Percentiles rank a stretch among this genome's conserved stretches.
Conservation (phyloP, 2,797 vertebrate genomes). For the Chaunax sp. region DNA sequence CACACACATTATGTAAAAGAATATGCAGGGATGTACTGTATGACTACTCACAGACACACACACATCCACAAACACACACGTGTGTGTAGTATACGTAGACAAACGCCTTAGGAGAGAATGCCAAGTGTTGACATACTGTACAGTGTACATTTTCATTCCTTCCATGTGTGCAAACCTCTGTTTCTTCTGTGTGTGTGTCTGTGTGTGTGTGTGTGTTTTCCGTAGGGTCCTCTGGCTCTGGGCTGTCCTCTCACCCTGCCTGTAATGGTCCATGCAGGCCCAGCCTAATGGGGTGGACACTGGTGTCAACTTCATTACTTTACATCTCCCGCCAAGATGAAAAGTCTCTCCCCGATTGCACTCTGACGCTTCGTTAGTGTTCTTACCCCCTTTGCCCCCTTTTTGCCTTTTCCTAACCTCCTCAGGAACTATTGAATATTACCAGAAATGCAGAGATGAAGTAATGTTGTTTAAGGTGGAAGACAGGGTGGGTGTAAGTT, state of each 20-base stretch:
- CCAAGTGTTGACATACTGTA: conserved; percentile 52
- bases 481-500: conserved; percentile 8
- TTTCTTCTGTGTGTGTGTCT: conserved; percentile 30
- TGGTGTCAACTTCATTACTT: conserved; percentile 85
- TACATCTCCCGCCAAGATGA: conserved; percentile 78
- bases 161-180: conserved; percentile 33
- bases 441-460: conserved; percentile 34
- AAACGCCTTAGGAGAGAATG: conserved; percentile 53
- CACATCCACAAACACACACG: conserved; percentile 21
- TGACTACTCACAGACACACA: conserved; percentile 26
- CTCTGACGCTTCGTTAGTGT: conserved; percentile 64
- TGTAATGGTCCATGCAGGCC: conserved; percentile 85
- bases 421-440: conserved; percentile 46
- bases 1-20: conserved; percentile 37
- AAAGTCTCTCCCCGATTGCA: conserved; percentile 56
- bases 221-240: conserved; percentile 71
- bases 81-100: conserved; percentile 29
- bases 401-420: conserved; percentile 51
- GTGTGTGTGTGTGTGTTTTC: conserved; percentile 56
- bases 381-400: conserved; percentile 13
- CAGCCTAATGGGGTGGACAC: conserved; percentile 84
- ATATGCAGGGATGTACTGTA: conserved; percentile 26
- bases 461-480: conserved; percentile 36
- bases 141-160: conserved; percentile 41
- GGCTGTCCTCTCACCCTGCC: conserved; percentile 82